Conservation (phyloP, 64 coral and sea anemone genomes). For the Porites australiensis region DNA sequence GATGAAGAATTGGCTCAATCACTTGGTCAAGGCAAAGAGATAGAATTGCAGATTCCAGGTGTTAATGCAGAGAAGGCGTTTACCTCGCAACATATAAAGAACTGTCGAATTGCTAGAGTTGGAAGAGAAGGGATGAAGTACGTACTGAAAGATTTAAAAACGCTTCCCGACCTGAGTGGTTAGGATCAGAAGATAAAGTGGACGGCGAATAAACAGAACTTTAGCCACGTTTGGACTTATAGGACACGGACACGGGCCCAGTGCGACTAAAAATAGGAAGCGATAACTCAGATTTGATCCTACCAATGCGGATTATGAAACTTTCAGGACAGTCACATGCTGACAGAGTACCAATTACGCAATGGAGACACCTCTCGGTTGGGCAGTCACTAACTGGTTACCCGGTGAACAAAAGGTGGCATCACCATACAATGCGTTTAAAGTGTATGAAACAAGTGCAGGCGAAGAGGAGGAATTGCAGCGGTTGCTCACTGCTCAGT, state of each 20-base stretch:
- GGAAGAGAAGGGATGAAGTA: background rate
- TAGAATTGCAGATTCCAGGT: background rate
- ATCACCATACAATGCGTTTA: background rate
- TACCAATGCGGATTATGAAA: slow-evolving; percentile 1
- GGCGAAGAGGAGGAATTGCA: background rate
- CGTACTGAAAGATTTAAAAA: background rate
- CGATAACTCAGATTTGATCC: slow-evolving; percentile 18
- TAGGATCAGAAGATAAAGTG: slow-evolving; percentile 6
- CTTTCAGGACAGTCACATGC: no score
- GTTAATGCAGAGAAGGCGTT: background rate
- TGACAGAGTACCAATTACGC: no score
- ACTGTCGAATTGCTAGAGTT: background rate
- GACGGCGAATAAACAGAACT: background rate
- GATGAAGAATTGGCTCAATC: background rate
- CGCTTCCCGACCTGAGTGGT: background rate
- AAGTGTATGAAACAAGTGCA: background rate
- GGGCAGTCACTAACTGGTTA: slow-evolving; percentile 7
- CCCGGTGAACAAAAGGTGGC: background rate
- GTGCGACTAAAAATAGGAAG: slow-evolving; percentile 19
- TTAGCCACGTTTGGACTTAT: background rate
- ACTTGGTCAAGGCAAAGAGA: background rate
- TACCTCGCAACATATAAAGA: slow-evolving; percentile 20
- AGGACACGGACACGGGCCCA: slow-evolving; percentile 1
- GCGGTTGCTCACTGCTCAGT: background rate
- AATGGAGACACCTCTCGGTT: background rate